A percentile compares a stretch with the other conserved stretches of the same genome.
phyloP scores from a whole-genome alignment of 2,797 vertebrate genomes.

The Crenichthys baileyi region DNA sequence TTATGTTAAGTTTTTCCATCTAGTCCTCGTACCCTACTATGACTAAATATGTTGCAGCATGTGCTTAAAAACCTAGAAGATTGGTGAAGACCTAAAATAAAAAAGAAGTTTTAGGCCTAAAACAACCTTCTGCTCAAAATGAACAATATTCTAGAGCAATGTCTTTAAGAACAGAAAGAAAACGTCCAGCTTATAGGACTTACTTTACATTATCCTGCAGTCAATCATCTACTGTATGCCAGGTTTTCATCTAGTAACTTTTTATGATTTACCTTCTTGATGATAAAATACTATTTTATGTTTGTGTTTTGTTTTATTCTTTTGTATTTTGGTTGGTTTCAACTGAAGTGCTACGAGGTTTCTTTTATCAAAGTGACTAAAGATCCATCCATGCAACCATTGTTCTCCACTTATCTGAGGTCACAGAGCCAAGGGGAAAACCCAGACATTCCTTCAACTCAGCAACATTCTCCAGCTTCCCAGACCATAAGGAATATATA shows the following conservation, averaged over 20 bases:
- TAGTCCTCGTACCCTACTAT: too few species aligned
- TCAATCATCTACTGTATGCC: neutral
- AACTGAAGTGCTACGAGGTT: neutral
- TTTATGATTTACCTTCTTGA: conserved; percentile 9
- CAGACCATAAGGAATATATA: neutral
- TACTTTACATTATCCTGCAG: neutral
- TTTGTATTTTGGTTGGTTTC: neutral
- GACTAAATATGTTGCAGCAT: too few species aligned
- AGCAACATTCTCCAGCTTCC: neutral
- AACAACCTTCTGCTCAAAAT: neutral
- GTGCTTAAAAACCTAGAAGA: neutral
- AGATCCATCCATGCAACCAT: conserved; percentile 2
- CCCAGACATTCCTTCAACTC: neutral
- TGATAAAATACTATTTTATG: neutral
- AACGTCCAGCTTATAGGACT: too few species aligned
- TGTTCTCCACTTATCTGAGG: conserved; percentile 1
- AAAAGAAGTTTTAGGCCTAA: neutral
- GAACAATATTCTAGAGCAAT: too few species aligned
- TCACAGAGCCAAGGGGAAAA: neutral
- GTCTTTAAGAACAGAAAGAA: too few species aligned
- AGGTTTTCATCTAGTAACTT: neutral
- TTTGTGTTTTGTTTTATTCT: neutral
- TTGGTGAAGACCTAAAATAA: neutral
- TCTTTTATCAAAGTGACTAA: neutral
- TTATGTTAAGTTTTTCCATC: neutral